Percentiles rank a stretch among this genome's conserved stretches.
These are phyloP conservation scores for Aldabrachelys gigantea DNA, from an alignment of 2,113 vertebrate genomes.

Conservation along the genomic window DNA sequence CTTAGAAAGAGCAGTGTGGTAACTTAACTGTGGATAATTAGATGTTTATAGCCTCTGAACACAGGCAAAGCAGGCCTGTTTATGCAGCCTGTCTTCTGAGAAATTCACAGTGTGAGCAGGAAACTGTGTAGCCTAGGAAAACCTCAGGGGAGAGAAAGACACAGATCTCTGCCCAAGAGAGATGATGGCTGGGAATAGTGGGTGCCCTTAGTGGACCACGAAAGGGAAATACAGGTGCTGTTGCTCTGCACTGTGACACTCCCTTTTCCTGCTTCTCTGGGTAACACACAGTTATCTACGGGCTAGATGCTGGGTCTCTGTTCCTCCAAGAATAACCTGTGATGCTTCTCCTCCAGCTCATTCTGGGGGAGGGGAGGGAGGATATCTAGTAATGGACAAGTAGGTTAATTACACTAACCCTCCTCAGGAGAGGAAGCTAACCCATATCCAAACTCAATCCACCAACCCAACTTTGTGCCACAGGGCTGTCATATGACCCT, in stretches of 20 bases:
- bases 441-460: too few species aligned
- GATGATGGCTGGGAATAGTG: not conserved
- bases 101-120: not conserved
- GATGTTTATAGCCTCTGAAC: not conserved
- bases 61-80: not conserved
- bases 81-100: not conserved
- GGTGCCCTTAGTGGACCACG: not conserved
- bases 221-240: too few species aligned
- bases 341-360: not conserved
- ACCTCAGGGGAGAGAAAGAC: not conserved
- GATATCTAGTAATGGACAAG: not conserved
- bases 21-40: not conserved
- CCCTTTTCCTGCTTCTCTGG: too few species aligned
- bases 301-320: not conserved
- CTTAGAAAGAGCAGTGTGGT: not conserved
- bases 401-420: not conserved
- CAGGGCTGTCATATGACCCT: not conserved
- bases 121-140: not conserved
- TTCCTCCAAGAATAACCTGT: not conserved
- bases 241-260: too few species aligned
- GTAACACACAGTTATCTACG: not conserved
- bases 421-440: too few species aligned
- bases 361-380: not conserved
- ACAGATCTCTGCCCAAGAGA: not conserved
- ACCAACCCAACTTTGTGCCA: not conserved